Evolutionary conservation across 2,888 invertebrate species (phyloP).

Genomic region (Hypselothyrea guttata): DNA sequence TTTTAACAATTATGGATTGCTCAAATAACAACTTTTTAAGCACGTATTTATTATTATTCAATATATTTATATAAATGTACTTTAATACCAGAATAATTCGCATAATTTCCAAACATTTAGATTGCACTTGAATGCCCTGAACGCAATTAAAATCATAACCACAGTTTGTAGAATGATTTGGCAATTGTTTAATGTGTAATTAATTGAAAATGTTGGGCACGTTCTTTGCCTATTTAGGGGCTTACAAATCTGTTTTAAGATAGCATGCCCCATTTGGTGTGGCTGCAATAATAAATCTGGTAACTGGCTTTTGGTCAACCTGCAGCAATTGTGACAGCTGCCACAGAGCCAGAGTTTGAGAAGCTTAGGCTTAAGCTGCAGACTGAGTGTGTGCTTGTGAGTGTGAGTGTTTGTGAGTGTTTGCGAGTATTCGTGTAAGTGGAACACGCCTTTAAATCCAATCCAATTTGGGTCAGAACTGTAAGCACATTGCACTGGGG

Average conservation of each 20-base stretch:
- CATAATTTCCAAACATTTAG: too few species aligned
- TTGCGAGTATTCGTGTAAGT: slow-evolving; percentile 9
- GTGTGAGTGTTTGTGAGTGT: slow-evolving; percentile 3
- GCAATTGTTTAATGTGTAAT: neutral
- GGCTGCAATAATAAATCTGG: slow-evolving; percentile 34
- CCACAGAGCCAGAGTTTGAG: slow-evolving; percentile 18
- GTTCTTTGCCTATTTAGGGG: neutral
- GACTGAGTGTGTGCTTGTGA: slow-evolving; percentile 5
- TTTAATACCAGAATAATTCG: too few species aligned
- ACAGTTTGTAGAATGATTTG: neutral
- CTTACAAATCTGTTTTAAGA: slow-evolving; percentile 7
- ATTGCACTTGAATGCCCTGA: too few species aligned
- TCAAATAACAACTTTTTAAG: too few species aligned
- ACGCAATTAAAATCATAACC: too few species aligned
- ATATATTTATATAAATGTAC: too few species aligned
- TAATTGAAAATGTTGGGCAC: slow-evolving; percentile 2
- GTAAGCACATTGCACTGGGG: slow-evolving; percentile 22
- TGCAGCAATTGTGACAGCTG: slow-evolving; percentile 50
- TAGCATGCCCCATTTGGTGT: slow-evolving; percentile 16
- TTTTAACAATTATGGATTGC: too few species aligned
- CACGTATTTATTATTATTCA: too few species aligned
- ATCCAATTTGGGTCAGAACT: slow-evolving; percentile 59
- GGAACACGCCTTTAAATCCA: slow-evolving; percentile 46
- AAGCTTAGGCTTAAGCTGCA: slow-evolving; percentile 44
- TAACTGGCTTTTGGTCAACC: slow-evolving; percentile 43